These are phyloP conservation scores for Drosophila borealis DNA, from an alignment of 2,888 invertebrate genomes.

Conservation along the genomic window DNA sequence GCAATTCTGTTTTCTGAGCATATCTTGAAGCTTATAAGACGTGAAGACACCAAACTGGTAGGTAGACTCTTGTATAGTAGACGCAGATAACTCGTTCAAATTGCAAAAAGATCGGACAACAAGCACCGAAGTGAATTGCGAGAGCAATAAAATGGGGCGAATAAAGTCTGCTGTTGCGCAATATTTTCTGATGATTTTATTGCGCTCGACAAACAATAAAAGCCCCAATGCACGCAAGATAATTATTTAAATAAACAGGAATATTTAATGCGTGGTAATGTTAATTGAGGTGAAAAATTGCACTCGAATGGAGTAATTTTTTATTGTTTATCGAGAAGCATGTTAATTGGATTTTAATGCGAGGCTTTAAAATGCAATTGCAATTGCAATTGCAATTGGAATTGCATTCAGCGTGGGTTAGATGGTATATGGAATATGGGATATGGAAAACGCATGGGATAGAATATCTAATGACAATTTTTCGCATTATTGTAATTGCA, in stretches of 20 bases:
- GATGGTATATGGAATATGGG: neutral
- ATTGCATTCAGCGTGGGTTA: neutral
- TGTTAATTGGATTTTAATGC: constrained; percentile 16
- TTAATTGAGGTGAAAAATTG: constrained; percentile 7
- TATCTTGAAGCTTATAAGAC: too few species aligned
- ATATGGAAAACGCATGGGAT: neutral
- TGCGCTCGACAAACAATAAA: too few species aligned
- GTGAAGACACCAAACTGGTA: too few species aligned
- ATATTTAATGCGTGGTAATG: neutral
- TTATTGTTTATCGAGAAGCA: constrained; percentile 2
- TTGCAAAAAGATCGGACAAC: too few species aligned
- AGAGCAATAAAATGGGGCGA: too few species aligned
- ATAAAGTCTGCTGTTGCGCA: too few species aligned
- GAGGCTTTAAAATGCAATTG: constrained; percentile 3
- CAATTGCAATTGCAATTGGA: neutral
- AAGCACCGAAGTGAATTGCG: too few species aligned
- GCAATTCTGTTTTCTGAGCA: too few species aligned
- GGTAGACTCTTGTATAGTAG: too few species aligned
- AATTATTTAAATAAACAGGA: constrained; percentile 3
- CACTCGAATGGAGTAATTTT: neutral
- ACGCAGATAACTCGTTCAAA: too few species aligned
- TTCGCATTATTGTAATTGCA: constrained; percentile 16
- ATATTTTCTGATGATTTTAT: too few species aligned
- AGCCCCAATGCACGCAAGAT: neutral
- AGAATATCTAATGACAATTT: constrained; percentile 3